These are phyloP conservation scores for Urophycis tenuis DNA, from an alignment of 2,797 vertebrate genomes.

Conservation along the genomic window DNA sequence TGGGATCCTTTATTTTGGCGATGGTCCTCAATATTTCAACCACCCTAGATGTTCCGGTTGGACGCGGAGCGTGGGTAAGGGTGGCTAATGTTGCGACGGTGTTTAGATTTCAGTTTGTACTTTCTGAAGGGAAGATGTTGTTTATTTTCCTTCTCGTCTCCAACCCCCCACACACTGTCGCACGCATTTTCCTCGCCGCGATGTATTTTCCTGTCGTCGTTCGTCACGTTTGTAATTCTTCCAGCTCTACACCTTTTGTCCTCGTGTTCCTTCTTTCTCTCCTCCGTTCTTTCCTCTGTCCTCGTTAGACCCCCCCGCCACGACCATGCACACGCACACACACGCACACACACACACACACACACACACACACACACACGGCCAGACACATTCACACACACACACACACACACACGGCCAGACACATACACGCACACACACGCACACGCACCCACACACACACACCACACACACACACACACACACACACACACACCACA, in stretches of 20 bases:
- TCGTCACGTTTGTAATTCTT: neutral
- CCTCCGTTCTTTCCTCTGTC: conserved; percentile 3
- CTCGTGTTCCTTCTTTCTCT: neutral
- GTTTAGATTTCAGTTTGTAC: conserved; percentile 38
- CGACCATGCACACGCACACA: too few relatives aligned
- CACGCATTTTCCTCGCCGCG: neutral
- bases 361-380: conserved; percentile 2
- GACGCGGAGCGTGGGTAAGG: neutral
- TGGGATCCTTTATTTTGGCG: neutral
- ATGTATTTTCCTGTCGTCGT: neutral
- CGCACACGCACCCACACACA: neutral
- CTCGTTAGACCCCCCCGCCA: neutral
- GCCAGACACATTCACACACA: neutral
- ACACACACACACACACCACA: conserved; percentile 5
- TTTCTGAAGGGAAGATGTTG: conserved; percentile 28
- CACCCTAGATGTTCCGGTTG: neutral
- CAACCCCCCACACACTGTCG: neutral
- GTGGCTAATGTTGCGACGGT: conserved; percentile 23
- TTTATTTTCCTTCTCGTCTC: conserved; percentile 8
- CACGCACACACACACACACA: too few relatives aligned
- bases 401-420: too few relatives aligned
- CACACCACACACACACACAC: neutral
- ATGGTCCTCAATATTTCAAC: neutral
- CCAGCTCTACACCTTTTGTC: neutral
- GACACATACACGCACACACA: conserved; percentile 3